Evolutionary conservation across 2,888 invertebrate genomes (phyloP), one percentile per base, ranked within the genome.

Genomic region (Thera britannica): DNA sequence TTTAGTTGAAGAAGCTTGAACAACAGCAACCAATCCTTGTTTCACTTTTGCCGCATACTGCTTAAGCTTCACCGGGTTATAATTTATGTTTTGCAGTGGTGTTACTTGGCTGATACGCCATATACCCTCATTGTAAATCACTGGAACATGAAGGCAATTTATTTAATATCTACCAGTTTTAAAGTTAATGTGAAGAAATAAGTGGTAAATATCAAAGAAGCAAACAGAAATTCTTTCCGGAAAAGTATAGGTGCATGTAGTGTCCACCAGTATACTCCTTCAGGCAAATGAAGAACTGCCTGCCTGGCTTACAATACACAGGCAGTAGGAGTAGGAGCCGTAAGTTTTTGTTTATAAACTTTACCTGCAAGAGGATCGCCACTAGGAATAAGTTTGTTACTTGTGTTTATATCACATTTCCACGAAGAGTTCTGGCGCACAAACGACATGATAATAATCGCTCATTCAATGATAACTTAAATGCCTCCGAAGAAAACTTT

Each of bases 21-120:
- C 81, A 11, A 81, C 77, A 62, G 85, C 83, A 2, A 86, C 86
- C 12, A 94, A 70, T 3, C 83, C 78, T 77, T 92, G 93, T 49
- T 88, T 87, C 51, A 93, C 84, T 82, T 90, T 92, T 0, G 88
- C 77, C 1, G 89, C 87, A 79, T 92, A 94, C 70, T 90, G 89
- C 72, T 94, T 94, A 7, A 93, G 72, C 78, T 89, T 93, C 1
- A 91, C 74, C 44, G 82, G 74, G 73, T 72, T 76, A 65, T 90
- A 90, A 51, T 86, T 79, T 59, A 94, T 82, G 68, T 90, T 87
- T 67, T 84, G 82, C 62, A 94, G 74, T 4, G 93, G 92, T 5
- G 94, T 92, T 1, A 93, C 89, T 74, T 83, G 87, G 73, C 79
- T 83, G 44, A 93, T 35, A 58, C 85, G 83, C 93, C 93, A 93